phyloP scores from a whole-genome alignment of 2,888 invertebrate genomes.

The Tyria jacobaeae region DNA sequence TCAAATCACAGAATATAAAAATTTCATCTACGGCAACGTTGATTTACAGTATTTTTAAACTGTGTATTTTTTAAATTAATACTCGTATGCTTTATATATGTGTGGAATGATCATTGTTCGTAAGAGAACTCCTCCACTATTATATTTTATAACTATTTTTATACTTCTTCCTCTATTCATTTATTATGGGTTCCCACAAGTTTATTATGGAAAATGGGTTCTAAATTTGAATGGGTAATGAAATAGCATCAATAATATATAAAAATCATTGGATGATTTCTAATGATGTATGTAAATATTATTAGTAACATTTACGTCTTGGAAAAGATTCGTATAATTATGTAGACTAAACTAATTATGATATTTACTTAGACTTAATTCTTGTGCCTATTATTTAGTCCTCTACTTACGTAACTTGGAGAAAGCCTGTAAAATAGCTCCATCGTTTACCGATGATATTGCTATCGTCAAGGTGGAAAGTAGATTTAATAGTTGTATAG shows the following conservation, averaged over 20 bases:
- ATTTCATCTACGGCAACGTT: background rate
- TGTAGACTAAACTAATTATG: too few relatives aligned
- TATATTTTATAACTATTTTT: background rate
- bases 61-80: background rate
- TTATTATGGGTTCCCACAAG: conserved; percentile 1
- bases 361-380: too few relatives aligned
- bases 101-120: background rate
- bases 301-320: too few relatives aligned
- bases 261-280: background rate
- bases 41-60: background rate
- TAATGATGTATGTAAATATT: too few relatives aligned
- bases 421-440: too few relatives aligned
- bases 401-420: too few relatives aligned
- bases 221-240: background rate
- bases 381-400: too few relatives aligned
- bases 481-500: too few relatives aligned
- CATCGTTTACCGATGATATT: too few relatives aligned
- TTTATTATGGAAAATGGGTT: background rate
- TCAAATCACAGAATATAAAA: background rate
- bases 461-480: too few relatives aligned
- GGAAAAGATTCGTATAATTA: background rate
- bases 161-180: background rate
- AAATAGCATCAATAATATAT: background rate
- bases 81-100: too few relatives aligned
- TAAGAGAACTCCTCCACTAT: background rate